These are phyloP conservation scores for Cavia aperea DNA, from an alignment of 2,113 vertebrate species.

Conservation along the genomic window DNA sequence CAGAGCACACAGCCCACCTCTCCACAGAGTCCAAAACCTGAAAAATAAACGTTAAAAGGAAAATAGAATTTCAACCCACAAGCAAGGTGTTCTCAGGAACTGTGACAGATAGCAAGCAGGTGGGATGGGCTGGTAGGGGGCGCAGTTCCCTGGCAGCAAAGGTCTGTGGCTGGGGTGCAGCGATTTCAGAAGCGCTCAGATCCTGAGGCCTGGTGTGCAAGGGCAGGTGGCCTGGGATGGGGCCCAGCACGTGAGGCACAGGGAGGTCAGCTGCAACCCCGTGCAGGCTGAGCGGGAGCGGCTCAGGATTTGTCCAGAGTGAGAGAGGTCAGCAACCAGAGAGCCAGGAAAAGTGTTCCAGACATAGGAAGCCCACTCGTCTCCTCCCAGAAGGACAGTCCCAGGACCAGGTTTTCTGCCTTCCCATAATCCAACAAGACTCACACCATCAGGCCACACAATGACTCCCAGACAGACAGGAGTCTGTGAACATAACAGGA, in stretches of 20 bases:
- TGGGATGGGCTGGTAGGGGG: too few species aligned
- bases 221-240: not conserved
- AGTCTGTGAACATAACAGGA: not conserved
- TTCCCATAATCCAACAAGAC: not conserved
- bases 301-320: not conserved
- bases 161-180: not conserved
- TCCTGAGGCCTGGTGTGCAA: too few species aligned
- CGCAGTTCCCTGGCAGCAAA: fast-evolving
- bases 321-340: not conserved
- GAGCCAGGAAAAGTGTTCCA: not conserved
- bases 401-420: not conserved
- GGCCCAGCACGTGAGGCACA: fast-evolving
- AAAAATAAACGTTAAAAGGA: not conserved
- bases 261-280: not conserved
- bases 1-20: not conserved
- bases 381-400: not conserved
- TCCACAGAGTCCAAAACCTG: not conserved
- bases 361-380: fast-evolving
- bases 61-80: not conserved
- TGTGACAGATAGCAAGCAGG: not conserved
- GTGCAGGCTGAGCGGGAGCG: not conserved
- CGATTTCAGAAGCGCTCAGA: not conserved
- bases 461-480: not conserved
- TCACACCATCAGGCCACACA: not conserved
- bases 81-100: not conserved